Evolutionary conservation across 2,113 vertebrate genomes (phyloP), one percentile per base, ranked within the genome.

Genomic region (Cavia aperea): DNA sequence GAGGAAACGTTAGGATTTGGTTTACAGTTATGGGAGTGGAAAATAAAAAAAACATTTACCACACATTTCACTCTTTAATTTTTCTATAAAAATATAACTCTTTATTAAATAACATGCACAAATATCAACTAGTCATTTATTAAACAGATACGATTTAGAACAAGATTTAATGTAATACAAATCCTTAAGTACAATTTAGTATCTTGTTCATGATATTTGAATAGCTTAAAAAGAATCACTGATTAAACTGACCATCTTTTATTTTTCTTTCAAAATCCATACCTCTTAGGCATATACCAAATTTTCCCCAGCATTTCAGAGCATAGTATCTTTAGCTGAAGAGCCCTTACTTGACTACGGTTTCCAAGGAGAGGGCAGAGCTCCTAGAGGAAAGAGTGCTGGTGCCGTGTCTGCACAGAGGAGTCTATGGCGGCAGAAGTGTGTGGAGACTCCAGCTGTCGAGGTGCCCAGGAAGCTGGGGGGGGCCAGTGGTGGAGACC

Each of bases 51-150:
- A 92, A 91, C 58, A 95, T 63, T 95, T 85, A 96, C 49, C 95
- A 97, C 96, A 96, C 95, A 92, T 82, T 94, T 94, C 95, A 96
- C 91, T 96, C 93, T 89, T 87, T 49, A 81, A 90, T 95, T 94
- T 97, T 97, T 96, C 96, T 97, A 97, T 96, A 97, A 97, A 97
- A 97, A 97, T 97, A 96, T 96, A 97, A 95, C 95, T 97, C 96
- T 97, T 97, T 97, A 97, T 97, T 97, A 97, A 97, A 97, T 97
- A 97, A 96, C 96, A 97, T 97, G 96, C 96, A 97, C 95, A 97
- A 97, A 96, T 96, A 96, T 94, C 95, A 96, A 97, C 96, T 96
- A 96, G 92, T 96, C 77, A 96, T 94, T 96, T 97, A 96, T 97
- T 96, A 97, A 97, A 96, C 96, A 97, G 95, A 90, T 96, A 97